Percentiles rank a stretch among this genome's conserved stretches.
Evolutionary conservation across 2,113 vertebrate genomes (phyloP).

Genomic region (Uria aalge): DNA sequence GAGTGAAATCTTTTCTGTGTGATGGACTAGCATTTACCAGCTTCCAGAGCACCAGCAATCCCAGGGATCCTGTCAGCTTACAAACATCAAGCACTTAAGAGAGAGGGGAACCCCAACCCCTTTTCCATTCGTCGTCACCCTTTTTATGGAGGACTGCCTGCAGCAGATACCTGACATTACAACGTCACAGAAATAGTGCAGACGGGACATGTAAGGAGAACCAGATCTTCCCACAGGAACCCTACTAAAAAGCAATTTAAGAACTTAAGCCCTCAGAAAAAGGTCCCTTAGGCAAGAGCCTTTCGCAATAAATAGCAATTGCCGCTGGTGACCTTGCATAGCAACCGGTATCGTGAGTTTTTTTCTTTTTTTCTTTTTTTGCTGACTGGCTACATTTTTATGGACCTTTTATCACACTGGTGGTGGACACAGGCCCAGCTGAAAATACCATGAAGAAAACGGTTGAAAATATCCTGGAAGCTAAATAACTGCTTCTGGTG

Average conservation of each 20-base stretch:
- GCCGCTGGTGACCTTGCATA: conserved; percentile 49
- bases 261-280: conserved; percentile 50
- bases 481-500: background rate
- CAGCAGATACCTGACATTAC: background rate
- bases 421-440: background rate
- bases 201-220: background rate
- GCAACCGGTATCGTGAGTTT: conserved; percentile 1
- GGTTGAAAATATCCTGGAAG: background rate
- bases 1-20: background rate
- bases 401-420: background rate
- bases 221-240: background rate
- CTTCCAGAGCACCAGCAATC: conserved; percentile 29
- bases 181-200: background rate
- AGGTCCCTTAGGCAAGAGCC: conserved; percentile 20
- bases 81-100: background rate
- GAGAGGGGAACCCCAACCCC: background rate
- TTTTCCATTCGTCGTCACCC: background rate
- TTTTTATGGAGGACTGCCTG: background rate
- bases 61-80: background rate
- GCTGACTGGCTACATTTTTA: conserved; percentile 44
- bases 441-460: background rate
- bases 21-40: background rate
- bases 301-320: background rate
- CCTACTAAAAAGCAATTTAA: background rate
- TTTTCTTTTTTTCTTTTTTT: background rate